Conservation (phyloP, 2,888 invertebrate genomes). For the Nowickia ferox region DNA sequence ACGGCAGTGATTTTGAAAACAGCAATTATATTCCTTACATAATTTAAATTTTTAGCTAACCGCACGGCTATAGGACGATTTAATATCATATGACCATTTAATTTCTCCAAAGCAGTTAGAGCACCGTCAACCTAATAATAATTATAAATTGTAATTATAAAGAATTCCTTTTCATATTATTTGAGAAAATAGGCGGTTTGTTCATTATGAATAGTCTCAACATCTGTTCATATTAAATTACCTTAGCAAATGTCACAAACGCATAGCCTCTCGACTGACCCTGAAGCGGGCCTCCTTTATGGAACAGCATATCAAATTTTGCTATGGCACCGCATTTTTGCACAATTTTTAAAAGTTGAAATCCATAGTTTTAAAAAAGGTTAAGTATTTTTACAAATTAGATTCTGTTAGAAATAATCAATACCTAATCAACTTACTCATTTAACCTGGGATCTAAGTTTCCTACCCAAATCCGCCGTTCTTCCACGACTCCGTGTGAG, state of each 20-base stretch:
- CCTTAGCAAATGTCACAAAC: constrained; percentile 91
- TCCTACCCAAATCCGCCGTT: constrained; percentile 91
- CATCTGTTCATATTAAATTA: constrained; percentile 62
- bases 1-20: too few relatives aligned
- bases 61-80: constrained; percentile 90
- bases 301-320: constrained; percentile 97
- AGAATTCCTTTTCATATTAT: neutral
- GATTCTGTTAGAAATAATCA: constrained; percentile 42
- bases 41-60: constrained; percentile 90
- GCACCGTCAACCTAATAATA: constrained; percentile 85
- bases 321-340: constrained; percentile 96
- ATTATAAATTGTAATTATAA: neutral
- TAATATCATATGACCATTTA: constrained; percentile 90
- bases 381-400: constrained; percentile 74
- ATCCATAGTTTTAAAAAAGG: constrained; percentile 87
- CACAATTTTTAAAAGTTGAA: constrained; percentile 97
- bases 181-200: too few relatives aligned
- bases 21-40: constrained; percentile 83
- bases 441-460: constrained; percentile 94
- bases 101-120: constrained; percentile 87
- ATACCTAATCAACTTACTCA: constrained; percentile 89
- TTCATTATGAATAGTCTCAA: too few relatives aligned
- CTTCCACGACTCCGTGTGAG: constrained; percentile 76
- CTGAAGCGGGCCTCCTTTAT: constrained; percentile 93
- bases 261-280: constrained; percentile 97